phyloP scores from a whole-genome alignment of 2,888 invertebrate genomes.

The Oxytorus armatus region DNA sequence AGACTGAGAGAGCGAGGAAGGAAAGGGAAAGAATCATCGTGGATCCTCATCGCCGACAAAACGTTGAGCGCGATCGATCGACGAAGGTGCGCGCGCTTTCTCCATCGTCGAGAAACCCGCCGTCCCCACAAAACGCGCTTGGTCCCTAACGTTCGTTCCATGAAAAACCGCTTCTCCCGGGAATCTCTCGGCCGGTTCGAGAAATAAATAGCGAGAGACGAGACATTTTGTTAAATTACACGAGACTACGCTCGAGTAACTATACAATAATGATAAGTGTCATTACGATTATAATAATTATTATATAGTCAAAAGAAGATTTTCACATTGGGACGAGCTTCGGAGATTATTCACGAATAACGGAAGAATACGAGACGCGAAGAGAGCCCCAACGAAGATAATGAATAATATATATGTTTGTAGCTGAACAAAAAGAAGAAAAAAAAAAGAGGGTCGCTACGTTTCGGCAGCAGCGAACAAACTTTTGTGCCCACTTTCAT shows the following conservation, averaged over 20 bases:
- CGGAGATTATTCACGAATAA: no score
- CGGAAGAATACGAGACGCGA: no score
- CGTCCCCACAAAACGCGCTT: no score
- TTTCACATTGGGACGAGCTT: no score
- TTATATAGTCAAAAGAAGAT: no score
- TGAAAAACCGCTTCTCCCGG: conserved; percentile 36
- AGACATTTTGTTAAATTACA: background rate
- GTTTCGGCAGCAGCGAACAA: conserved; percentile 34
- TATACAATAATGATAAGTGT: no score
- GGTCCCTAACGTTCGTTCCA: conserved; percentile 25
- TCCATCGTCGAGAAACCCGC: conserved; percentile 39
- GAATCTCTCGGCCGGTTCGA: background rate
- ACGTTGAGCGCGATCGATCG: conserved; percentile 28
- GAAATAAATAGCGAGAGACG: background rate
- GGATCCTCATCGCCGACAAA: conserved; percentile 49
- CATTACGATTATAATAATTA: no score
- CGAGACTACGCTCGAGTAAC: no score
- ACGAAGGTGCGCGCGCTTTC: conserved; percentile 54
- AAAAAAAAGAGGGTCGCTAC: conserved; percentile 27
- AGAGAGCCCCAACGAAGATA: no score
- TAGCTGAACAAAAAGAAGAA: background rate
- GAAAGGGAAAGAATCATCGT: conserved; percentile 14
- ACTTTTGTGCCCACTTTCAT: conserved; percentile 77
- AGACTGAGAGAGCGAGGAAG: background rate
- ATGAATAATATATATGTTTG: background rate